A percentile compares a stretch with the other conserved stretches of the same genome.
Evolutionary conservation across 2,888 invertebrate genomes (phyloP).

Genomic region (Iphiclides podalirius): DNA sequence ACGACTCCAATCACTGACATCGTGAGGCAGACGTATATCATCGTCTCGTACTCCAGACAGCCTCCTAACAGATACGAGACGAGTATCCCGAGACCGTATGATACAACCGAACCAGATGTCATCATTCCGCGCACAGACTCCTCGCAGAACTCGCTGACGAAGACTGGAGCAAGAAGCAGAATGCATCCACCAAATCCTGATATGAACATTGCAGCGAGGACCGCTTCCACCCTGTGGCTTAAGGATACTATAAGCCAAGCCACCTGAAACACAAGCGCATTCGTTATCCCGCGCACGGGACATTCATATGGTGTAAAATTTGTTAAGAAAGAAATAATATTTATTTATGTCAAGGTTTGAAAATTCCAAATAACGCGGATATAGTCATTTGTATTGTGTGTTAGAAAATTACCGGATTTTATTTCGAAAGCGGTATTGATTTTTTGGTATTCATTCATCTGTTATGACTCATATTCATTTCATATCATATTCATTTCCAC

Average conservation of each 20-base stretch:
- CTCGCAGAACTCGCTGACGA: conserved; percentile 41
- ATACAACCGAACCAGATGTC: conserved; percentile 36
- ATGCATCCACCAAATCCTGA: conserved; percentile 48
- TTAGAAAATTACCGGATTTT: no score
- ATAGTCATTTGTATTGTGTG: no score
- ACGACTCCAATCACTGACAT: conserved; percentile 39
- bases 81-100: conserved; percentile 37
- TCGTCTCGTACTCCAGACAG: conserved; percentile 41
- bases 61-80: conserved; percentile 50
- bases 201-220: conserved; percentile 48
- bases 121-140: conserved; percentile 40
- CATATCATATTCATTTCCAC: no score
- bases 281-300: not conserved
- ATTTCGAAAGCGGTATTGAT: no score
- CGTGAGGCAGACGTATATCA: conserved; percentile 46
- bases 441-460: no score
- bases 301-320: no score
- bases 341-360: no score
- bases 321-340: no score
- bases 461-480: no score
- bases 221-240: conserved; percentile 44
- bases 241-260: conserved; percentile 49
- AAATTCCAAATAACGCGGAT: no score
- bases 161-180: conserved; percentile 44
- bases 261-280: conserved; percentile 37